These are phyloP conservation scores for Metalampra italica DNA, from an alignment of 2,888 invertebrate genomes.

Conservation along the genomic window DNA sequence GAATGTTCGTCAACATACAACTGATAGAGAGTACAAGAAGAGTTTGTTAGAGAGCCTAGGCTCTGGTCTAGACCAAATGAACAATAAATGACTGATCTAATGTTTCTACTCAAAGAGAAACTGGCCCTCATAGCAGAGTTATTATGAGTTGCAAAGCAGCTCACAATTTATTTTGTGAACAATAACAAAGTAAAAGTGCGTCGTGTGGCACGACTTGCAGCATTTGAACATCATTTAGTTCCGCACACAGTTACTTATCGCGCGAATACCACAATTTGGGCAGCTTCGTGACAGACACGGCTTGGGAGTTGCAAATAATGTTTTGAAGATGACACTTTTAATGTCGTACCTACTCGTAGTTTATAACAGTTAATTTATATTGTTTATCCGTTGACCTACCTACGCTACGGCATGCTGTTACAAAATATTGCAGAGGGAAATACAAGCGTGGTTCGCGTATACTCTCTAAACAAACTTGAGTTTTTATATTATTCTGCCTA, in stretches of 20 bases:
- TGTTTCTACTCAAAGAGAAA: background rate
- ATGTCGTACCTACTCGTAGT: too few species aligned
- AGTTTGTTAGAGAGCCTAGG: background rate
- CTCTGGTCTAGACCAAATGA: background rate
- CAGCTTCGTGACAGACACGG: background rate
- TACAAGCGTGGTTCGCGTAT: too few species aligned
- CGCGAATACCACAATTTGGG: background rate
- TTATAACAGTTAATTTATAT: too few species aligned
- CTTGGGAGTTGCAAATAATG: too few species aligned
- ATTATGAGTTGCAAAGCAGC: background rate
- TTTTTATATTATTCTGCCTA: too few species aligned
- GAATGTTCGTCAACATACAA: too few species aligned
- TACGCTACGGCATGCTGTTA: too few species aligned
- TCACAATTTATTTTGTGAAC: background rate
- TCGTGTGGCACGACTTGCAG: slow-evolving; percentile 31
- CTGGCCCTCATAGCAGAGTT: background rate
- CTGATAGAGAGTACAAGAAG: too few species aligned
- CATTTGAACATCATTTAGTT: slow-evolving; percentile 30
- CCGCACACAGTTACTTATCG: slow-evolving; percentile 26
- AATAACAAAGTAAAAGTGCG: slow-evolving; percentile 24
- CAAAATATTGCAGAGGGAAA: too few species aligned
- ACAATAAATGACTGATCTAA: background rate
- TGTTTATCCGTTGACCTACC: too few species aligned
- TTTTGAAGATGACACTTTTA: too few species aligned
- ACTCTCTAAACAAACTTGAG: too few species aligned